These are phyloP conservation scores for Cataglyphis livida DNA, from an alignment of 2,888 invertebrate species.

Conservation along the genomic window DNA sequence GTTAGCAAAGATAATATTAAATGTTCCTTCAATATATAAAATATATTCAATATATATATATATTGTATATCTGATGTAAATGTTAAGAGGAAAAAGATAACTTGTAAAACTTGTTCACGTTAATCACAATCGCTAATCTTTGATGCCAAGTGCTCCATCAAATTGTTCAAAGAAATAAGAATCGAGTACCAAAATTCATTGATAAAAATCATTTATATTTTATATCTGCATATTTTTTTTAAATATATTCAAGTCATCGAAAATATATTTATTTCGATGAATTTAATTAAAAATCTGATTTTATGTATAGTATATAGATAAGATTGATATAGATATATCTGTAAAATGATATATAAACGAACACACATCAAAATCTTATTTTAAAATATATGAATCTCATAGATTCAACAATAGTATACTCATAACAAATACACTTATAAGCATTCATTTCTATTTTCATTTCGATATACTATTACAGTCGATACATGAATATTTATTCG, in stretches of 20 bases:
- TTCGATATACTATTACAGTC: conserved; percentile 56
- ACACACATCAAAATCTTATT: conserved; percentile 18
- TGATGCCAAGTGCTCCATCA: conserved; percentile 21
- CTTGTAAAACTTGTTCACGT: background rate
- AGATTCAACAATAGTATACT: conserved; percentile 13
- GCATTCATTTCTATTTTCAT: conserved; percentile 36
- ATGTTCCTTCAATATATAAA: conserved; percentile 11
- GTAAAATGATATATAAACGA: background rate
- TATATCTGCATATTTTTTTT: conserved; percentile 10
- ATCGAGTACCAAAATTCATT: conserved; percentile 16
- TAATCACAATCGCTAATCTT: background rate
- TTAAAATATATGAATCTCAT: background rate
- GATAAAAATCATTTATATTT: conserved; percentile 9
- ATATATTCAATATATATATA: background rate
- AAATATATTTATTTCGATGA: background rate
- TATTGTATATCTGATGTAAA: conserved; percentile 25
- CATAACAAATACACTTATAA: conserved; percentile 1
- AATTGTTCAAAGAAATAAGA: conserved; percentile 17
- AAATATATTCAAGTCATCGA: background rate
- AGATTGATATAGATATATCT: background rate
- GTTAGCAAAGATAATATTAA: conserved; percentile 13
- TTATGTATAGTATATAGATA: background rate
- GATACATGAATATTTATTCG: conserved; percentile 67
- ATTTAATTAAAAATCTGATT: conserved; percentile 28
- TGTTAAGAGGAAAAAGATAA: background rate